Base-by-base conservation (phyloP, 92 coral and sea anemone species). In the Epizoanthus stellaris region DNA sequence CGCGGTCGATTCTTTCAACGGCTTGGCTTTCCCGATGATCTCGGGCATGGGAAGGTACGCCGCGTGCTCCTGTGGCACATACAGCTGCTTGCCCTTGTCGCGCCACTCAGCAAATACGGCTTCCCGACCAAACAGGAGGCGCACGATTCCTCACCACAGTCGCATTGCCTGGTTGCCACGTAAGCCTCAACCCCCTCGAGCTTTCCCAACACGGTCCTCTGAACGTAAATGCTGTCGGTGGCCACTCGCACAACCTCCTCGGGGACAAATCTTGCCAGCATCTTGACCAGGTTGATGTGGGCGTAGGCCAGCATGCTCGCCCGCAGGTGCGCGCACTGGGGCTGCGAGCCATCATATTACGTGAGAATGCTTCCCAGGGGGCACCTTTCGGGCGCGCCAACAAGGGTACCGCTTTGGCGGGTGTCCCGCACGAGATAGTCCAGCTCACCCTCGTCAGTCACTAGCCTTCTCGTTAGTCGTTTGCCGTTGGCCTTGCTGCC, bases 381-480 rank as follows among this genome's bases (percentile, higher is more conserved):
- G n/a, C n/a, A n/a, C n/a, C n/a, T n/a, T n/a, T n/a, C n/a, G n/a
- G 77, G 77, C 0, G 79, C 75, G 7, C 80, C 77, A 4, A 58
- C 80, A 0, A 71, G 38, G 5, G 56, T 56, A 2, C 76, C 68
- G 12, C 3, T 14, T 12, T 57, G 42, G 17, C 38, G 59, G n/a
- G 80, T 75, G 59, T 40, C 68, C 23, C 76, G 16, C 0, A 54
- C 59, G 1, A 71, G 52, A 38, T 70, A 82, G n/a, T 66, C 73
- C 13, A 82, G 54, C 54, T 82, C 77, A 1, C 75, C 86, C 36
- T 68, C 43, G 45, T 82, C 77, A 10, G 36, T 68, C 1, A 82
- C 76, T 1, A 82, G 64, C 1, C 77, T 62, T 11, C 77, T n/a
- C 0, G 73, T 57, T 1, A 82, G 7, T 1, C 64, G 70, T 42